These are phyloP conservation scores for Motacilla alba DNA, from an alignment of 2,113 vertebrate species.

Conservation along the genomic window DNA sequence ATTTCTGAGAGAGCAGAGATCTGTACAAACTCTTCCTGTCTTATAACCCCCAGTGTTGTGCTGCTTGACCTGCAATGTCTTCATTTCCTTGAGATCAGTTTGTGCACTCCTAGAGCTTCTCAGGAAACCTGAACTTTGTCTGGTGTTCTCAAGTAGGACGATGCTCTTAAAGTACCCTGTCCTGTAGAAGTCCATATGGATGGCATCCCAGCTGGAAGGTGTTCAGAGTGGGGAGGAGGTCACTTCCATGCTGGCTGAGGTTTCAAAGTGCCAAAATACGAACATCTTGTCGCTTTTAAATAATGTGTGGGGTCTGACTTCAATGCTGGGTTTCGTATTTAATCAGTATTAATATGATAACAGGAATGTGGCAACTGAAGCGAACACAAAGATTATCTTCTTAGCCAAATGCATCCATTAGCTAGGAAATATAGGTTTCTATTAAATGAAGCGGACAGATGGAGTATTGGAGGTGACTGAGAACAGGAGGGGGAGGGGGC, in stretches of 20 bases:
- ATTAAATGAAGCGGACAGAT: constrained; percentile 56
- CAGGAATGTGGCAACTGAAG: constrained; percentile 63
- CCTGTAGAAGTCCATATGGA: neutral
- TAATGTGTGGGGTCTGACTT: constrained; percentile 50
- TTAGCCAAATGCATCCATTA: constrained; percentile 53
- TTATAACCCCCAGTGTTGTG: accelerated
- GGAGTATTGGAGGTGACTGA: constrained; percentile 54
- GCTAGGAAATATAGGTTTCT: constrained; percentile 68
- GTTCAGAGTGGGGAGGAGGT: neutral
- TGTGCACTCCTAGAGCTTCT: neutral
- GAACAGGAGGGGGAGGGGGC: constrained; percentile 34
- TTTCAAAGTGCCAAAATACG: constrained; percentile 31
- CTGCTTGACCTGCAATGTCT: neutral
- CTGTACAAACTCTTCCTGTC: neutral
- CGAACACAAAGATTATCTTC: constrained; percentile 53
- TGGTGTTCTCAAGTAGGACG: neutral
- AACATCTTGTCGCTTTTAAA: constrained; percentile 31
- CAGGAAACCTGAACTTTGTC: neutral
- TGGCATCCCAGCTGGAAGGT: neutral
- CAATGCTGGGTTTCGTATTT: constrained; percentile 46
- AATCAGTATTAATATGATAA: constrained; percentile 72
- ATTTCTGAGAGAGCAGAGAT: neutral
- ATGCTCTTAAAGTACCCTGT: neutral
- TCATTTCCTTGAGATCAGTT: neutral
- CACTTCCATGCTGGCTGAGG: neutral